Percentiles rank a stretch among this genome's conserved stretches.
These are phyloP conservation scores for Mycetomoellerius zeteki DNA, from an alignment of 1,140 invertebrate species.

Conservation along the genomic window DNA sequence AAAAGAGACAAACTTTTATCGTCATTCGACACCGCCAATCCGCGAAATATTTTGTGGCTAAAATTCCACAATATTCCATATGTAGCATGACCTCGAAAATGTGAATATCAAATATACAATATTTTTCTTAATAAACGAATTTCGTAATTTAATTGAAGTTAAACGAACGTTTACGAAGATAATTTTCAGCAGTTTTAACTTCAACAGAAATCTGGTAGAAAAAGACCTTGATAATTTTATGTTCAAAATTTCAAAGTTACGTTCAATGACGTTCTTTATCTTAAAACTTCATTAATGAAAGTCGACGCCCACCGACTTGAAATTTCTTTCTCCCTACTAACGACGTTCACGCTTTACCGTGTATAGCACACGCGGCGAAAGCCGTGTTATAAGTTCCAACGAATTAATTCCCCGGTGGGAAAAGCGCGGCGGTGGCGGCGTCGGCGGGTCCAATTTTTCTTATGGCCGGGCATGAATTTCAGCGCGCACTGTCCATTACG, in stretches of 20 bases:
- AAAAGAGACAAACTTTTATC: slow-evolving; percentile 34
- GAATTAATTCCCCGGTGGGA: slow-evolving; percentile 63
- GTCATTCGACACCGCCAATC: slow-evolving; percentile 31
- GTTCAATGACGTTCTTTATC: slow-evolving; percentile 25
- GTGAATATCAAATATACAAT: not conserved
- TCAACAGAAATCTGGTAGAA: not conserved
- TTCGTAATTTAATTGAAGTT: not conserved
- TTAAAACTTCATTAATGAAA: slow-evolving; percentile 47
- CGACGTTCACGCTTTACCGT: slow-evolving; percentile 24
- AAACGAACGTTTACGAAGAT: not conserved
- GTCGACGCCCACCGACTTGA: not conserved
- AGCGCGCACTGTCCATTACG: slow-evolving; percentile 71
- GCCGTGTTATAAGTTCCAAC: slow-evolving; percentile 55
- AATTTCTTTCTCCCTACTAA: slow-evolving; percentile 42
- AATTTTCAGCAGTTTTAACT: slow-evolving; percentile 6
- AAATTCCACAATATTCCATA: not conserved
- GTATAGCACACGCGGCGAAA: slow-evolving; percentile 17
- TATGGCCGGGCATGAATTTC: slow-evolving; percentile 70
- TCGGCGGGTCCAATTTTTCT: slow-evolving; percentile 70
- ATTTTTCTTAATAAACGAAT: not conserved
- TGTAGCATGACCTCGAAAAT: not conserved
- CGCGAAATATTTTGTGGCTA: slow-evolving; percentile 2
- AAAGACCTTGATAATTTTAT: not conserved
- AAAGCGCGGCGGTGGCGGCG: slow-evolving; percentile 6
- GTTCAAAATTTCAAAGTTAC: slow-evolving; percentile 10